phyloP scores from a whole-genome alignment of 1,140 invertebrate genomes.

The Leptoteleia sp. region DNA sequence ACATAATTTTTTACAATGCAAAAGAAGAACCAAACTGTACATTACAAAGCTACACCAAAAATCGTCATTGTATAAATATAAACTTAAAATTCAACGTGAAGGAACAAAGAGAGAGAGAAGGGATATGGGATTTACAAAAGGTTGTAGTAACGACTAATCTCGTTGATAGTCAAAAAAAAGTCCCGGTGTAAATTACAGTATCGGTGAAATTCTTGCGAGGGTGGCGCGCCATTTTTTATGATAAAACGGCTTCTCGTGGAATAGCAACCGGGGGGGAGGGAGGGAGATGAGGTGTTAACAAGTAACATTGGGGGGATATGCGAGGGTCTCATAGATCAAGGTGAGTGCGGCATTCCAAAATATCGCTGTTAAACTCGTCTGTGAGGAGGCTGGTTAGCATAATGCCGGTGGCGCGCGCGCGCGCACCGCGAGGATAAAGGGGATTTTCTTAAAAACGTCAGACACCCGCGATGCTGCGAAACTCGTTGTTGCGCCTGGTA shows the following conservation, averaged over 20 bases:
- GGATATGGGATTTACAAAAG: too few species aligned
- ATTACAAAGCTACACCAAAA: too few species aligned
- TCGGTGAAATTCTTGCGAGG: conserved; percentile 27
- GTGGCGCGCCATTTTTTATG: conserved; percentile 38
- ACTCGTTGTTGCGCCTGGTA: conserved; percentile 59
- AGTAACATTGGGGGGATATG: conserved; percentile 58
- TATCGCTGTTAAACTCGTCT: conserved; percentile 67
- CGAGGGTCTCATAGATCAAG: conserved; percentile 74
- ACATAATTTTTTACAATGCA: too few species aligned
- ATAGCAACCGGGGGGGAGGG: conserved; percentile 15
- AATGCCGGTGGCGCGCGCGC: conserved; percentile 71
- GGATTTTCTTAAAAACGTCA: conserved; percentile 79
- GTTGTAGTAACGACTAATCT: too few species aligned
- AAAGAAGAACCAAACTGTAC: too few species aligned
- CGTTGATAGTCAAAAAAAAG: too few species aligned
- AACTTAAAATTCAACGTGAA: too few species aligned
- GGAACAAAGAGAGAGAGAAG: neutral
- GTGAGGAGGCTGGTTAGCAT: conserved; percentile 75
- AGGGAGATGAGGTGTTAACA: conserved; percentile 70
- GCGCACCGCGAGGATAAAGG: conserved; percentile 59
- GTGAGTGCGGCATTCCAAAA: conserved; percentile 69
- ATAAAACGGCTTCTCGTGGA: conserved; percentile 42
- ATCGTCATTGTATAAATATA: too few species aligned
- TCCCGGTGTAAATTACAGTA: conserved; percentile 37
- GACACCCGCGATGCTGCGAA: conserved; percentile 62